Base-by-base conservation (phyloP, 2,797 vertebrate species). In the Threskiornis aethiopicus region DNA sequence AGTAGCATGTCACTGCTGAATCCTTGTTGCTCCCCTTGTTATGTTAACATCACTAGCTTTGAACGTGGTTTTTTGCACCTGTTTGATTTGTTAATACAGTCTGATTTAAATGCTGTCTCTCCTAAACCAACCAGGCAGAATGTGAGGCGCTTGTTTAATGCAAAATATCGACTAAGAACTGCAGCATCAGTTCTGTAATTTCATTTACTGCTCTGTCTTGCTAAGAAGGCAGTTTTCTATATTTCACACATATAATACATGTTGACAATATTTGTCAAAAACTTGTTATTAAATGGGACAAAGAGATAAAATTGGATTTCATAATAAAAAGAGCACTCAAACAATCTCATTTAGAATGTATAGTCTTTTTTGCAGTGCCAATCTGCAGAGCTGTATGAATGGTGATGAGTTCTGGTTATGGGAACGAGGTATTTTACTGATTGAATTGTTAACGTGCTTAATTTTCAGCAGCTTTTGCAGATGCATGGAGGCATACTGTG, bases 291-390 rank as follows among this genome's bases (percentile, higher is more conserved):
- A 96, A 95, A 96, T 95, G 86, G 87, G 95, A 96, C 89, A 94
- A 96, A 97, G 79, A 92, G 58, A 77, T 93, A 94, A 98, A 97
- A 98, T 93, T 97, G 78, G 93, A 97, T 98, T 97, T 95, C 41
- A 66, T 94, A 97, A 94, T 93, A 95, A 96, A 97, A 97, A 94
- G 70, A 94, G 61, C 80, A 82, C 84, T 97, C 91, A 93, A 93
- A 77, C 78, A 90, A 87, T 96, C 94, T 96, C 65, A 96, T 97
- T 94, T 97, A 96, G 93, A 95, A 92, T n/a, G 71, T 95, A 95
- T 84, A 93, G 92, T 70, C 47, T 87, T 81, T 93, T 96, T 79
- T 88, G 78, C 57, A 58, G 37, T 26, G 71, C 37, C 13, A 61
- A 3, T 89, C 59, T 83, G n/a, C 18, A 26, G 64, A 78, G 78